Percentiles rank a stretch among this genome's conserved stretches.
Conservation (phyloP, 2,113 vertebrate genomes). For the Pandion haliaetus region DNA sequence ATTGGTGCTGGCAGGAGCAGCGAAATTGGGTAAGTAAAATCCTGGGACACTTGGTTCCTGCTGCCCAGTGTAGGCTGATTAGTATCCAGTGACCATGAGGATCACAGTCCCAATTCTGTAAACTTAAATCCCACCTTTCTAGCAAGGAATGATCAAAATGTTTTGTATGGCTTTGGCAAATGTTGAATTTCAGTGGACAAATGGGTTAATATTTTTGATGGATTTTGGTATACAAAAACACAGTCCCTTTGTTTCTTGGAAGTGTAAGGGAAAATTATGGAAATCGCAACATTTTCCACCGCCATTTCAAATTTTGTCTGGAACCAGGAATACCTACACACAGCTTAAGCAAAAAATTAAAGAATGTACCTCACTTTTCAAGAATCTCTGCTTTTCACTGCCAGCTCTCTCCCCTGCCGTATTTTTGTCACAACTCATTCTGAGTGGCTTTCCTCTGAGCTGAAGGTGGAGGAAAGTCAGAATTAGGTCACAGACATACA, state of each 20-base stretch:
- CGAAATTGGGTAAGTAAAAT: background rate
- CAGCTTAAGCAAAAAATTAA: background rate
- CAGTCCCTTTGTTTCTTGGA: background rate
- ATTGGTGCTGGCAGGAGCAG: background rate
- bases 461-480: background rate
- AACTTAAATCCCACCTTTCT: background rate
- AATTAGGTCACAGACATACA: conserved; percentile 30
- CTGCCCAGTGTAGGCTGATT: background rate
- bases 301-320: background rate
- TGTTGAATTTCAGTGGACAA: background rate
- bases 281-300: background rate
- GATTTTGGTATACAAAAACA: background rate
- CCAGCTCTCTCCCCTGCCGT: background rate
- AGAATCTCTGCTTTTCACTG: background rate
- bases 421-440: conserved; percentile 4
- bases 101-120: background rate
- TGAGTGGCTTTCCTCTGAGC: background rate
- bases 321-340: background rate
- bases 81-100: background rate
- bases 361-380: background rate
- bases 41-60: background rate
- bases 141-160: background rate
- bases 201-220: background rate
- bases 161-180: background rate
- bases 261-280: background rate